Evolutionary conservation across 2,888 invertebrate species (phyloP).

Genomic region (Andrena haemorrhoa): DNA sequence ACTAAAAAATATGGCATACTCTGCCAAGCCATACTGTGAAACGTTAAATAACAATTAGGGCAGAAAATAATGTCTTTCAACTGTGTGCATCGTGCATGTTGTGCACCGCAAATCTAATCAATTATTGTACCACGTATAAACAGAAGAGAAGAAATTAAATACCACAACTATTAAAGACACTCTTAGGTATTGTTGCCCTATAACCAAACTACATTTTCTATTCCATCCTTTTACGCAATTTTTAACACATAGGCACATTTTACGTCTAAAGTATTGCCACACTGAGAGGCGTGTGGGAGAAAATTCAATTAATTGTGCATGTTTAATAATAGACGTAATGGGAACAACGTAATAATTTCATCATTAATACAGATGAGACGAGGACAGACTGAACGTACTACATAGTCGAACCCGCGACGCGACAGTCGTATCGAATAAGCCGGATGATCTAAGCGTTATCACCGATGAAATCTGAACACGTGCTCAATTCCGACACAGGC

Average conservation of each 20-base stretch:
- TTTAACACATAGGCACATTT: background rate
- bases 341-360: slow-evolving; percentile 39
- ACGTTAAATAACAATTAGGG: too few relatives aligned
- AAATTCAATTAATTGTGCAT: slow-evolving; percentile 10
- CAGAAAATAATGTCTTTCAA: too few relatives aligned
- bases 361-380: slow-evolving; percentile 44
- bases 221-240: background rate
- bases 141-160: background rate
- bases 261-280: background rate
- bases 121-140: background rate
- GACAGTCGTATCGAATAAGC: slow-evolving; percentile 67
- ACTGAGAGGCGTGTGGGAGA: background rate
- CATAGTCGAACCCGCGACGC: slow-evolving; percentile 65
- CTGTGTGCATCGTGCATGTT: background rate
- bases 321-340: slow-evolving; percentile 44
- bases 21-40: too few relatives aligned
- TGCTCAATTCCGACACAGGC: slow-evolving; percentile 82
- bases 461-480: slow-evolving; percentile 84
- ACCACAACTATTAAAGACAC: background rate
- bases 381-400: slow-evolving; percentile 1
- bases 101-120: background rate
- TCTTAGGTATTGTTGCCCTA: background rate
- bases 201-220: background rate
- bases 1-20: too few relatives aligned
- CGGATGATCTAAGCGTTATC: slow-evolving; percentile 83